Evolutionary conservation across 23 tunicate species (phyloP).

Genomic region (Ciona savignyi): DNA sequence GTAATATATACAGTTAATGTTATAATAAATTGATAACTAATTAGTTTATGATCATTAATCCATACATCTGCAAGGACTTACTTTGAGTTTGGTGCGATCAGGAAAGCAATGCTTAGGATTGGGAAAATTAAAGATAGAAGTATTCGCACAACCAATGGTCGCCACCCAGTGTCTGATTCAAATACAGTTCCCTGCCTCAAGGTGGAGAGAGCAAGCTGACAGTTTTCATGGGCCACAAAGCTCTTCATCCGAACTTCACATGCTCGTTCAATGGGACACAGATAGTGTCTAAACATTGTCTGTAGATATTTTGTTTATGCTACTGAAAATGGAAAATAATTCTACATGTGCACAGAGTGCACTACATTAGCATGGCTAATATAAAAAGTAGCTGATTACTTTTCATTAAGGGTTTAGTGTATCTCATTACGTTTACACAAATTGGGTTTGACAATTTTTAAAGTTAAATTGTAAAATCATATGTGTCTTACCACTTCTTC

Average conservation of each 20-base stretch:
- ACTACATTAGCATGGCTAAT: too few relatives aligned
- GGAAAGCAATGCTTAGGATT: conserved; percentile 40
- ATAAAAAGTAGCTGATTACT: too few relatives aligned
- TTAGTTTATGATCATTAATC: too few relatives aligned
- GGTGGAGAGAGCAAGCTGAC: conserved; percentile 53
- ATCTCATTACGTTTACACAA: too few relatives aligned
- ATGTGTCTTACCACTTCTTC: conserved; percentile 10
- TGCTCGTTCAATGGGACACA: conserved; percentile 36
- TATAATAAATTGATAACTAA: too few relatives aligned
- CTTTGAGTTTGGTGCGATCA: conserved; percentile 55
- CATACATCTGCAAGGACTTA: conserved; percentile 13
- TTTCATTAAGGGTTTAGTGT: too few relatives aligned
- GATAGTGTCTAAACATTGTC: conserved; percentile 23
- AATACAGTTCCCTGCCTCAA: conserved; percentile 56
- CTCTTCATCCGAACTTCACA: conserved; percentile 50
- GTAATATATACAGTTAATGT: too few relatives aligned
- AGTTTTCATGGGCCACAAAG: conserved; percentile 55
- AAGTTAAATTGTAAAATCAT: too few relatives aligned
- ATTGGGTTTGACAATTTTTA: too few relatives aligned
- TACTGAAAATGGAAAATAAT: too few relatives aligned
- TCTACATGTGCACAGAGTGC: too few relatives aligned
- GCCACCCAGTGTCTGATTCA: conserved; percentile 40
- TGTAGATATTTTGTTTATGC: conserved; percentile 5
- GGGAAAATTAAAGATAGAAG: conserved; percentile 35
- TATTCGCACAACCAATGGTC: conserved; percentile 10